phyloP scores from a whole-genome alignment of 2,888 invertebrate genomes.

The Folsomia manolachei region DNA sequence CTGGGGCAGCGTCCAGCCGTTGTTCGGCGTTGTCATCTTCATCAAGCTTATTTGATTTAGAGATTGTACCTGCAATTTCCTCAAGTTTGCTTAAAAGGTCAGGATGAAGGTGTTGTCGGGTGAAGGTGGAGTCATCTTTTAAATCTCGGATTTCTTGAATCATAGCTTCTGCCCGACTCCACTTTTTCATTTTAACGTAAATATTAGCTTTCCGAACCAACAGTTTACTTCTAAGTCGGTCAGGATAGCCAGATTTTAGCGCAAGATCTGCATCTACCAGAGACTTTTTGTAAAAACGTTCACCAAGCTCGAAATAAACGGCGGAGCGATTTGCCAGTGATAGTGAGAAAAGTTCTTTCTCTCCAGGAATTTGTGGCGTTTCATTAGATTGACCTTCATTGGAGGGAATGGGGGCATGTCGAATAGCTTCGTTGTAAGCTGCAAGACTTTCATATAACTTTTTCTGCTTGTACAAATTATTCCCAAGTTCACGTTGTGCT shows the following conservation, averaged over 20 bases:
- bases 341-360: not conserved
- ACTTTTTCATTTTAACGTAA: constrained; percentile 24
- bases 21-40: too few species aligned
- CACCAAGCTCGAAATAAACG: constrained; percentile 48
- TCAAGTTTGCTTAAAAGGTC: too few species aligned
- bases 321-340: constrained; percentile 51
- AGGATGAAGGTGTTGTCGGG: too few species aligned
- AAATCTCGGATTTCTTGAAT: not conserved
- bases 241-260: constrained; percentile 63
- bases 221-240: constrained; percentile 64
- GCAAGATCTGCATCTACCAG: constrained; percentile 64
- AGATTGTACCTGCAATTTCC: too few species aligned
- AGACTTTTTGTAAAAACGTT: constrained; percentile 59
- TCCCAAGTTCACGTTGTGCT: constrained; percentile 58
- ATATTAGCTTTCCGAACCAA: constrained; percentile 59
- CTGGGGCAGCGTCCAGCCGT: too few species aligned
- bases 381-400: constrained; percentile 53
- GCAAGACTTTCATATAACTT: constrained; percentile 59
- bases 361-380: not conserved
- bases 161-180: not conserved
- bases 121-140: not conserved
- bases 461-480: constrained; percentile 61
- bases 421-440: constrained; percentile 64
- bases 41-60: too few species aligned
- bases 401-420: constrained; percentile 58